Conservation (phyloP, 2,113 vertebrate species). For the Prochilodus magdalenae region DNA sequence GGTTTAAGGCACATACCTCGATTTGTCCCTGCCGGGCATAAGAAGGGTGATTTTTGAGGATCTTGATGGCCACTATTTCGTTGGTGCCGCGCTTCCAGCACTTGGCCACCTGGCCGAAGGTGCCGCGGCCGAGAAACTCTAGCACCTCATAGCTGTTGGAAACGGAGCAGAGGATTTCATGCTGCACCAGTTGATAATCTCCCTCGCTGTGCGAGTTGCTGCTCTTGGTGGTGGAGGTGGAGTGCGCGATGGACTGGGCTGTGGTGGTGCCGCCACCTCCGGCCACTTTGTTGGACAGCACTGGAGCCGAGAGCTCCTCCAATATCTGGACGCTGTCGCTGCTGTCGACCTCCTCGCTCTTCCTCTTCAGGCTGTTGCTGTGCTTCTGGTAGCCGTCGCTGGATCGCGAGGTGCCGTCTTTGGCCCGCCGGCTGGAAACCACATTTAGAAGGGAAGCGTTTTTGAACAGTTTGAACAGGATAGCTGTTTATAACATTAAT, state of each 20-base stretch:
- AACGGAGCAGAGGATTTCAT: constrained; percentile 97
- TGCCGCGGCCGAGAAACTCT: constrained; percentile 95
- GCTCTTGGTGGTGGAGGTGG: constrained; percentile 93
- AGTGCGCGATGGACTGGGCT: constrained; percentile 79
- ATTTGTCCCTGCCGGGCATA: constrained; percentile 98
- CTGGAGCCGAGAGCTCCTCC: constrained; percentile 96
- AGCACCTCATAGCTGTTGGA: constrained; percentile 97
- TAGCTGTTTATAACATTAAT: too few species aligned
- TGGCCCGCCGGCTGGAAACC: constrained; percentile 83
- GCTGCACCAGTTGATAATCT: constrained; percentile 98
- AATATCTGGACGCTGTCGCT: constrained; percentile 98
- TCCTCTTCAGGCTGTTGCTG: constrained; percentile 94
- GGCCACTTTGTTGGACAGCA: constrained; percentile 90
- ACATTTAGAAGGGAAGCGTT: too few species aligned
- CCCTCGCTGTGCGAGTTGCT: constrained; percentile 95
- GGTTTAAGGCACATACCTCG: constrained; percentile 79
- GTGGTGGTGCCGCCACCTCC: constrained; percentile 88
- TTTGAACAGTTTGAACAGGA: too few species aligned
- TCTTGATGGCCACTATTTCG: constrained; percentile 98
- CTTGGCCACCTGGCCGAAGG: constrained; percentile 96
- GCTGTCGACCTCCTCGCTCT: constrained; percentile 98
- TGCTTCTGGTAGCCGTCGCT: constrained; percentile 91
- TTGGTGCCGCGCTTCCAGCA: constrained; percentile 98
- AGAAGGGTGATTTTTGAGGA: constrained; percentile 96
- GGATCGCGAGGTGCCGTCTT: constrained; percentile 81